These are phyloP conservation scores for Pammene aurita DNA, from an alignment of 2,888 invertebrate species.

Conservation along the genomic window DNA sequence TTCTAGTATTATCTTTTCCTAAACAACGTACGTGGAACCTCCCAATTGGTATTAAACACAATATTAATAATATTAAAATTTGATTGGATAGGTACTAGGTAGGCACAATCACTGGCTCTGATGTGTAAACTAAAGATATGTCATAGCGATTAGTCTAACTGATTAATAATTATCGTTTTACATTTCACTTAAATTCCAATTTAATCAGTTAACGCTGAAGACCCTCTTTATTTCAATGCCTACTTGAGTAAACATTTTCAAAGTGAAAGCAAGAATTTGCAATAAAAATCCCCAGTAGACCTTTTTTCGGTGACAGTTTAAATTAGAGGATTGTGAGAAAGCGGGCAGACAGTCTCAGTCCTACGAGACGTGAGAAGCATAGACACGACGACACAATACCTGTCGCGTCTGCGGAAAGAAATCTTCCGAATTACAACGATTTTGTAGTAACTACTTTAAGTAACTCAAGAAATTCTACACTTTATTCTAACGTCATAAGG, in stretches of 20 bases:
- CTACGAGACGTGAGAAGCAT: conserved; percentile 28
- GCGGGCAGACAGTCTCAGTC: conserved; percentile 27
- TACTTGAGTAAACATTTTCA: conserved; percentile 18
- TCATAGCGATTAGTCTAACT: too few relatives aligned
- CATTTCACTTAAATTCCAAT: background rate
- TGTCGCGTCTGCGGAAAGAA: conserved; percentile 22
- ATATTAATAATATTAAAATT: too few relatives aligned
- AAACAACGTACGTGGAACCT: too few relatives aligned
- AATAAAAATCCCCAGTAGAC: conserved; percentile 16
- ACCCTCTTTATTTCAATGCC: background rate
- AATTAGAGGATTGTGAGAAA: conserved; percentile 29
- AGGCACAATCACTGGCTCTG: too few relatives aligned
- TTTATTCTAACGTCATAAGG: background rate
- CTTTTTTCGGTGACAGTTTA: conserved; percentile 33
- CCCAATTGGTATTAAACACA: too few relatives aligned
- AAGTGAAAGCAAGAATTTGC: conserved; percentile 24
- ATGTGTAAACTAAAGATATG: too few relatives aligned
- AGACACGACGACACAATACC: conserved; percentile 34
- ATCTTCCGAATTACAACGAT: background rate
- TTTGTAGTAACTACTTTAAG: background rate
- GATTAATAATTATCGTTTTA: too few relatives aligned
- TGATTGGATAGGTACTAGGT: too few relatives aligned
- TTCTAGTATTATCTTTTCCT: background rate
- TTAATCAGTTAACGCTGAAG: background rate
- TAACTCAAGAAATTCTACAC: background rate